These are phyloP conservation scores for Episyrphus balteatus DNA, from an alignment of 1,140 invertebrate genomes.

Conservation along the genomic window DNA sequence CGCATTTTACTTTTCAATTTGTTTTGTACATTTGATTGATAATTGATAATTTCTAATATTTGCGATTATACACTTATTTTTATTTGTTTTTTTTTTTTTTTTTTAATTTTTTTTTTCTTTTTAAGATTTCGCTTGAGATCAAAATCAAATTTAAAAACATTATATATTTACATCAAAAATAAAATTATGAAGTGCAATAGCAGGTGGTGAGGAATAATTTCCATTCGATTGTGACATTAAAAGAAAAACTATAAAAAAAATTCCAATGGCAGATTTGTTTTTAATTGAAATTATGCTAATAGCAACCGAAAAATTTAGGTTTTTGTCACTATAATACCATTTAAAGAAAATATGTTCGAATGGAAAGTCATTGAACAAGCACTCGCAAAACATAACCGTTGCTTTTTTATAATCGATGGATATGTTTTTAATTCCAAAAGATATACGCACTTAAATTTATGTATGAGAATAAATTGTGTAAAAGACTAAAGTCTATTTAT, in stretches of 20 bases:
- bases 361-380: constrained; percentile 32
- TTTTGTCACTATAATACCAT: constrained; percentile 26
- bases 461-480: too few relatives aligned
- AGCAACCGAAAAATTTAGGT: constrained; percentile 5
- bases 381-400: constrained; percentile 5
- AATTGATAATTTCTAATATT: neutral
- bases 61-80: neutral
- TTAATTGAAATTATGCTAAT: neutral
- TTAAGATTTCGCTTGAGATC: too few relatives aligned
- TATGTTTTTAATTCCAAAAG: too few relatives aligned
- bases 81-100: too few relatives aligned
- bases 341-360: constrained; percentile 33
- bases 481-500: too few relatives aligned
- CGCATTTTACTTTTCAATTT: neutral
- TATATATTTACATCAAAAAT: neutral
- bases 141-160: neutral
- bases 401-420: too few relatives aligned
- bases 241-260: neutral
- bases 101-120: too few relatives aligned
- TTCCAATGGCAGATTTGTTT: neutral
- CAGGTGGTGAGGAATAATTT: neutral
- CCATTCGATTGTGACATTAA: neutral
- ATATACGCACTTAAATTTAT: too few relatives aligned
- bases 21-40: neutral
- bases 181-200: neutral